Base-by-base conservation (phyloP, 2,888 invertebrate species). In the Ophion ellenae region DNA sequence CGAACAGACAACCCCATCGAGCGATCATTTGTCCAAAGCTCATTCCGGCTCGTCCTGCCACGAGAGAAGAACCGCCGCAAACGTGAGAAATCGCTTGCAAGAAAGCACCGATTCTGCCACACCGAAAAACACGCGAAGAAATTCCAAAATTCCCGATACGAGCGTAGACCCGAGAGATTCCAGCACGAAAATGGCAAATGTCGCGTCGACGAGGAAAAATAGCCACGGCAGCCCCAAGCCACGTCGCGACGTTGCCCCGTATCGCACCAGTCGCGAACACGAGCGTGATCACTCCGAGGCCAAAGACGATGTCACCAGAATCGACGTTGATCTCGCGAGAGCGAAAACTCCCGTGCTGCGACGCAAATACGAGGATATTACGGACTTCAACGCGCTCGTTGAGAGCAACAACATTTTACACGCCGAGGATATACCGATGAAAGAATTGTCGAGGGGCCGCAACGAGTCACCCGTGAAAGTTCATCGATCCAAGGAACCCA, bases 381-480 rank as follows among this genome's bases (percentile, higher is more conserved):
- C 87, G 9, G 89, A 89, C 17, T 77, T 89, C 14, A 90, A 89
- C 76, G 76, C 83, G 10, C 36, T 87, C 59, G 79, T 80, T 36
- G 90, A 89, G 6, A 87, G 75, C 17, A 86, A 85, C 24, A 85
- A 53, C 67, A 85, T 80, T 10, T 69, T 76, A 4, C 81, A 81
- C 11, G 69, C 76, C 67, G 90, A 91, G 40, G 90, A 88, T 80
- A 93, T 93, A 73, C 93, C 93, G 0, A 87, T 93, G 87, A 91
- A 89, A 20, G 93, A 93, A 81, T 90, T 93, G 17, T 87, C 90
- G 11, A 87, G 90, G 6, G 89, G 87, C 67, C 88, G 89, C 20
- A 81, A 89, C 20, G 90, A 90, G 7, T 92, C 91, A 4, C 90
- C 92, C 28, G 90, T 85, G 4, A 90, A 89, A 74, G 89, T 91